Evolutionary conservation across 2,888 invertebrate genomes (phyloP), one percentile per base, ranked within the genome.

Genomic region (Parasteatoda lunata): DNA sequence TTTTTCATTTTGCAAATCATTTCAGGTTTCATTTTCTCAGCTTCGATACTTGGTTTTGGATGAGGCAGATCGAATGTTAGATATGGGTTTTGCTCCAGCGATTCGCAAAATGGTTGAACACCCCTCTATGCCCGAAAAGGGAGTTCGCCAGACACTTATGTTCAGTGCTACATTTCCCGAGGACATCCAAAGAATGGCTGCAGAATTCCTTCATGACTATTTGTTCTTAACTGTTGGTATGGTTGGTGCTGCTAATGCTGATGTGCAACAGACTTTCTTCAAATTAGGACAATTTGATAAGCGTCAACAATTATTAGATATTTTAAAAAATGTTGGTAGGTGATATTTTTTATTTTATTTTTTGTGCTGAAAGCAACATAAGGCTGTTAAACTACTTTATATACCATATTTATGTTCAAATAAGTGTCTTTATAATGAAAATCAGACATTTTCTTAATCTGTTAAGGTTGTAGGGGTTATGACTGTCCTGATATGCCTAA

Each of bases 241-340:
- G 9, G 95, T 99, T 0, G 99, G 99, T 0, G 96, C 97, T 1
- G 98, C 98, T 7, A 97, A 97, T 90, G 92, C 95, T 0, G 98
- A 99, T 92, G 97, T 99, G 0, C 94, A 95, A 81, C 99, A 99
- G 91, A 93, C 93, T n/a, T 90, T 93, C 66, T 89, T 91, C 78
- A 90, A 92, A 87, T 92, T 93, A 1, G 92, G 93, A 0, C 94
- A 95, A 89, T 94, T 94, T 66, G 94, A 95, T 71, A 98, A 98
- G 90, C 94, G 95, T 88, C 93, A 94, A 0, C 95, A 95, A 90
- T 93, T 98, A 0, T 93, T 95, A 86, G 94, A 95, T 88, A 92
- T 97, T 11, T 92, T 97, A 11, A 93, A 93, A 94, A 93, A 94
- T 91, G 54, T 70, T 13, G 92, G 94, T 91, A 91, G 89, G 76